A percentile compares a stretch with the other conserved stretches of the same genome.
Conservation (phyloP, 2,113 vertebrate genomes). For the Pseudorectes ferrugineus region DNA sequence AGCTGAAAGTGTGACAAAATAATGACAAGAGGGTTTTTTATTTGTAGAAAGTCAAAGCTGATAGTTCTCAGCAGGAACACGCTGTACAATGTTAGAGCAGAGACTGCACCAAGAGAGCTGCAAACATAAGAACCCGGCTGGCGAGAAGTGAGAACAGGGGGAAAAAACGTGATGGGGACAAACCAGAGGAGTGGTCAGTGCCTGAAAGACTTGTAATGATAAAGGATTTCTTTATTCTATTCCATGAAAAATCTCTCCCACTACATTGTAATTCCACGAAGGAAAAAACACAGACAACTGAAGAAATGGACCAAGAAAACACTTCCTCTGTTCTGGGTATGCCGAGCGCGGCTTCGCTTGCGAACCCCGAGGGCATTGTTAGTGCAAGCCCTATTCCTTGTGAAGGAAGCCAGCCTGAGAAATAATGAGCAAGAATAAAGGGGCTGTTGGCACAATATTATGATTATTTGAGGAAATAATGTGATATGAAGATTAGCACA, state of each 20-base stretch:
- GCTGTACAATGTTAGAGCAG: not conserved
- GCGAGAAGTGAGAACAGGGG: not conserved
- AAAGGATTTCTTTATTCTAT: not conserved
- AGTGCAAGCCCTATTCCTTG: not conserved
- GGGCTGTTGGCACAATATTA: slow-evolving; percentile 54
- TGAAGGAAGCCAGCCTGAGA: slow-evolving; percentile 4
- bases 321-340: not conserved
- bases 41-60: slow-evolving; percentile 5
- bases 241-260: not conserved
- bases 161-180: not conserved
- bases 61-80: not conserved
- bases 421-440: slow-evolving; percentile 34
- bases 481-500: slow-evolving; percentile 54
- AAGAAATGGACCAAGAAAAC: not conserved
- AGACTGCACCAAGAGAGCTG: not conserved
- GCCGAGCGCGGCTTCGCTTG: not conserved
- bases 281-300: not conserved
- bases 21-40: not conserved
- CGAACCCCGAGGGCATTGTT: slow-evolving; percentile 35
- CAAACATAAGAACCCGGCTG: not conserved
- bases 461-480: slow-evolving; percentile 63
- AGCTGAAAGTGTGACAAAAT: slow-evolving; percentile 57
- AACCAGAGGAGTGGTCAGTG: not conserved
- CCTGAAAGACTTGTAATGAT: not conserved
- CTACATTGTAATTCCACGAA: not conserved